Evolutionary conservation across 2,888 invertebrate species (phyloP).

Genomic region (Tholera decimalis): DNA sequence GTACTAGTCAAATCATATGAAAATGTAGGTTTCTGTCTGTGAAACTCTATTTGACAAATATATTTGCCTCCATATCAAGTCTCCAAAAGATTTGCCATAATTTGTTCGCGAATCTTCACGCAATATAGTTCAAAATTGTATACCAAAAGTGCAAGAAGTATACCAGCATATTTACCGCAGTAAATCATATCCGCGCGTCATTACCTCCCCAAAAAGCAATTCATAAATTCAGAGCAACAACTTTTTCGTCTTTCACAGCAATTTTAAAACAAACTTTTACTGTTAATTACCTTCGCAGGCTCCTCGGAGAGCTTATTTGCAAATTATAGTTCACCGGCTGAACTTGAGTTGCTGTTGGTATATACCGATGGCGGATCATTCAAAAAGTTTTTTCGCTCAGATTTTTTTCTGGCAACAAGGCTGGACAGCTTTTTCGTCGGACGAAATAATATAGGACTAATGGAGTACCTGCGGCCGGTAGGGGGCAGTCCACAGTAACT

Average conservation of each 20-base stretch:
- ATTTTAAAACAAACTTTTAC: conserved; percentile 64
- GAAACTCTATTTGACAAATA: not conserved
- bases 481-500: conserved; percentile 58
- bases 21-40: too few relatives aligned
- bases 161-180: conserved; percentile 14
- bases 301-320: conserved; percentile 61
- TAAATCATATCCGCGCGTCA: conserved; percentile 35
- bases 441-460: conserved; percentile 64
- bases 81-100: not conserved
- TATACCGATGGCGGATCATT: conserved; percentile 67
- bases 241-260: conserved; percentile 50
- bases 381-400: conserved; percentile 63
- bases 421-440: conserved; percentile 65
- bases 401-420: conserved; percentile 58
- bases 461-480: conserved; percentile 56
- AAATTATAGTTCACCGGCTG: conserved; percentile 62
- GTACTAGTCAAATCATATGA: too few relatives aligned
- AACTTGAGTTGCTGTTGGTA: conserved; percentile 44
- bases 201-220: conserved; percentile 40
- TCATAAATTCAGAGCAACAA: conserved; percentile 29
- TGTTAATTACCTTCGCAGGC: conserved; percentile 48
- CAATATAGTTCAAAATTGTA: not conserved
- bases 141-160: conserved; percentile 4
- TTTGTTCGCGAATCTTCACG: not conserved
- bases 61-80: not conserved